Percentiles rank a stretch among this genome's conserved stretches.
These are phyloP conservation scores for Penaeus indicus DNA, from an alignment of 1,140 invertebrate species.

Conservation along the genomic window DNA sequence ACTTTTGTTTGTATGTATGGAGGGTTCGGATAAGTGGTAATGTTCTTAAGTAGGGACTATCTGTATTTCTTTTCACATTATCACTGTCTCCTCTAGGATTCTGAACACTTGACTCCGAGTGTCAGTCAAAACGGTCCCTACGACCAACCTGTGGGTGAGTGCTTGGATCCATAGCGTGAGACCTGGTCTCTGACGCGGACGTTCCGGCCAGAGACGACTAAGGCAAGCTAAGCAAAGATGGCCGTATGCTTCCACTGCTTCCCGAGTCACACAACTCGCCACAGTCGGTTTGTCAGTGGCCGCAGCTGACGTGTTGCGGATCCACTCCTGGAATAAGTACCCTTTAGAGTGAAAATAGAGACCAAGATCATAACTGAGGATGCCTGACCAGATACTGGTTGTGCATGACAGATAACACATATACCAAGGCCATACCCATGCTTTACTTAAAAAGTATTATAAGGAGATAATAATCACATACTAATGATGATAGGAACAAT, in stretches of 20 bases:
- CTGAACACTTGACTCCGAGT: too few relatives aligned
- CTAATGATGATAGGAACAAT: too few relatives aligned
- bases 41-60: too few relatives aligned
- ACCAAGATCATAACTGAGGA: too few relatives aligned
- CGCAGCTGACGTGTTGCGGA: slow-evolving; percentile 46
- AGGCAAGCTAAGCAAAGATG: slow-evolving; percentile 35
- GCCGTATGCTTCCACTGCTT: slow-evolving; percentile 33
- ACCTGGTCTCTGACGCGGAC: slow-evolving; percentile 44
- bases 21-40: too few relatives aligned
- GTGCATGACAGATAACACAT: background rate
- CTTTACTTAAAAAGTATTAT: background rate
- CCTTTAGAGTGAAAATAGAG: too few relatives aligned
- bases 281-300: slow-evolving; percentile 37
- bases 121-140: too few relatives aligned
- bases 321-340: background rate
- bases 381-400: too few relatives aligned
- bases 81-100: too few relatives aligned
- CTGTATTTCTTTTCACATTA: too few relatives aligned
- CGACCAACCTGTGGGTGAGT: slow-evolving; percentile 33
- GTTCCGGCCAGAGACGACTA: slow-evolving; percentile 43
- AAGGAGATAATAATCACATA: too few relatives aligned
- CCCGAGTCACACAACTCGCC: slow-evolving; percentile 35
- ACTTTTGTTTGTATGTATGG: too few relatives aligned
- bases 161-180: slow-evolving; percentile 45
- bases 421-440: background rate